Base-by-base conservation (phyloP, 2,888 invertebrate species). In the Leucophenga montana region DNA sequence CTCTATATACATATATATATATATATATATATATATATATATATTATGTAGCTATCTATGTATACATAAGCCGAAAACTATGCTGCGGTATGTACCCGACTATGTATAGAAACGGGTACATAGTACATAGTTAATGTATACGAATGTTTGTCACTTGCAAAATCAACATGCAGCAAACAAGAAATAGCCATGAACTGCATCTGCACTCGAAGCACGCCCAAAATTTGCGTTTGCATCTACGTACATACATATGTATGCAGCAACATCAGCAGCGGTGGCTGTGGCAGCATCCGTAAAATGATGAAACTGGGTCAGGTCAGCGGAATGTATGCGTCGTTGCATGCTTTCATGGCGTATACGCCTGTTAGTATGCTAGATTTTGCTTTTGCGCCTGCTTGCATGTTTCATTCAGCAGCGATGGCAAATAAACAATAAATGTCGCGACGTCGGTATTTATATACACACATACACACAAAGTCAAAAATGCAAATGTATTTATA, bases 271-370 rank as follows among this genome's bases (percentile, higher is more conserved):
- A 27, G 27, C 31, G 20, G 53, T 4, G 16, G 11, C 53, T 53
- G 53, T 18, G 18, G 39, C 39, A 39, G 39, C 39, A 39, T 39
- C 11, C 11, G 39, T 77, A 84, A 78, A 80, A 73, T 68, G 78
- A 75, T 39, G 71, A 83, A 82, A 57, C 82, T 82, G 80, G 81
- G 81, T 82, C 81, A 82, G 83, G 84, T 81, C 81, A 81, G 65
- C 50, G 20, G n/a, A 33, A 65, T 48, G 48, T 64, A 46, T 48
- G 46, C 46, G 18, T 4, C n/a, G 50, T 22, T 22, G 22, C 39
- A 61, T 57, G 16, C 11, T 57, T 33, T 62, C 18, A 68, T 44
- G 54, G 44, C 64, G 54, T 64, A 68, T 62, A 68, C 62, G 61
- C 68, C 22, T 20, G 27, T 56, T 22, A 9, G 56, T 20, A 56